These are phyloP conservation scores for Centroberyx gerrardi DNA, from an alignment of 2,797 vertebrate species.

Conservation along the genomic window DNA sequence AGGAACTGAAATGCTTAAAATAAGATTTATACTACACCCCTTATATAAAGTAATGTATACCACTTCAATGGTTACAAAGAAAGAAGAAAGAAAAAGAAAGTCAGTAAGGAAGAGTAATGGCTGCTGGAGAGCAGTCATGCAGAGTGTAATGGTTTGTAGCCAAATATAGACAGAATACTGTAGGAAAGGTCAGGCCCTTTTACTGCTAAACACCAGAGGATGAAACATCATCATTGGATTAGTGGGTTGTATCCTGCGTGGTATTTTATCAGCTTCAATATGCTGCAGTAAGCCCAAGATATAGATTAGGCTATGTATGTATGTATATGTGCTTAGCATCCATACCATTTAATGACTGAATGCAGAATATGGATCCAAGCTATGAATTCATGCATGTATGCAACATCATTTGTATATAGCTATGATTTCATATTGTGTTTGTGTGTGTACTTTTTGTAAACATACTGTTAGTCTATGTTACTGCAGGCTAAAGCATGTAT, in stretches of 20 bases:
- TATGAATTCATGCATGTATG: not conserved
- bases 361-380: not conserved
- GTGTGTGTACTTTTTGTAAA: not conserved
- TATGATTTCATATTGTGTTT: not conserved
- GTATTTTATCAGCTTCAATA: slow-evolving; percentile 13
- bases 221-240: slow-evolving; percentile 35
- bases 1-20: not conserved
- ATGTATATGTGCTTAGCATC: slow-evolving; percentile 11
- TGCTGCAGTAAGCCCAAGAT: slow-evolving; percentile 9
- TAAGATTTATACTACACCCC: not conserved
- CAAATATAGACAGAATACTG: slow-evolving; percentile 13
- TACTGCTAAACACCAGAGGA: slow-evolving; percentile 34
- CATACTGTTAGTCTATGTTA: not conserved
- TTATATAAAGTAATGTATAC: not conserved
- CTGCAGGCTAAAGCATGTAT: not conserved
- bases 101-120: not conserved
- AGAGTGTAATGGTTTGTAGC: slow-evolving; percentile 15
- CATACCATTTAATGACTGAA: not conserved
- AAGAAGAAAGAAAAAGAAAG: not conserved
- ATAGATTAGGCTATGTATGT: slow-evolving; percentile 4
- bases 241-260: slow-evolving; percentile 1
- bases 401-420: not conserved
- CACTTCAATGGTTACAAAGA: not conserved
- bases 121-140: not conserved
- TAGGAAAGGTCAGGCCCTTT: slow-evolving; percentile 36